Conservation (phyloP, 2,797 vertebrate genomes). For the Caiman crocodilus region DNA sequence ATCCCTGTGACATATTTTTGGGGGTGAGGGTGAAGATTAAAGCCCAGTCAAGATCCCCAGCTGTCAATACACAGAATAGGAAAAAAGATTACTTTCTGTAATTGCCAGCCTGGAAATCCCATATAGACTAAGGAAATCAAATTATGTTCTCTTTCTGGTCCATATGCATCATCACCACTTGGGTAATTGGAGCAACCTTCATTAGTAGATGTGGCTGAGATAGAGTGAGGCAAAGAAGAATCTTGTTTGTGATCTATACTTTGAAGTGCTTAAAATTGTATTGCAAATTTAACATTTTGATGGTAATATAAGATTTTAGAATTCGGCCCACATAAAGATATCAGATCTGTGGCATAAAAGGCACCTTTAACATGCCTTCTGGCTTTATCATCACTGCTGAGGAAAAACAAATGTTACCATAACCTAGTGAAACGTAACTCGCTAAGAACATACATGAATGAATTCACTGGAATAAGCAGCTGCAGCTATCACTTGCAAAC, state of each 20-base stretch:
- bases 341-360: not conserved
- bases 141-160: not conserved
- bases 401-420: not conserved
- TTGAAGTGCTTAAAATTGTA: not conserved
- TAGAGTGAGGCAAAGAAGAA: not conserved
- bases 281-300: not conserved
- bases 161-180: not conserved
- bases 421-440: not conserved
- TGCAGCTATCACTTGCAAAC: not conserved
- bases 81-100: not conserved
- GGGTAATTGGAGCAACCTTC: not conserved
- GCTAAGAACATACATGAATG: not conserved
- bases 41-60: not conserved
- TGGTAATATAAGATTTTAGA: not conserved
- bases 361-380: not conserved
- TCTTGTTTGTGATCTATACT: not conserved
- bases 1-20: not conserved
- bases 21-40: not conserved
- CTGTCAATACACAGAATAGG: not conserved
- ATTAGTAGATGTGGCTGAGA: not conserved
- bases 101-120: not conserved
- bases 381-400: not conserved
- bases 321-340: not conserved
- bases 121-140: not conserved
- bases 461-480: not conserved